Base-by-base conservation (phyloP, 2,113 vertebrate genomes). In the chimpanzee (Pan troglodytes) region DNA sequence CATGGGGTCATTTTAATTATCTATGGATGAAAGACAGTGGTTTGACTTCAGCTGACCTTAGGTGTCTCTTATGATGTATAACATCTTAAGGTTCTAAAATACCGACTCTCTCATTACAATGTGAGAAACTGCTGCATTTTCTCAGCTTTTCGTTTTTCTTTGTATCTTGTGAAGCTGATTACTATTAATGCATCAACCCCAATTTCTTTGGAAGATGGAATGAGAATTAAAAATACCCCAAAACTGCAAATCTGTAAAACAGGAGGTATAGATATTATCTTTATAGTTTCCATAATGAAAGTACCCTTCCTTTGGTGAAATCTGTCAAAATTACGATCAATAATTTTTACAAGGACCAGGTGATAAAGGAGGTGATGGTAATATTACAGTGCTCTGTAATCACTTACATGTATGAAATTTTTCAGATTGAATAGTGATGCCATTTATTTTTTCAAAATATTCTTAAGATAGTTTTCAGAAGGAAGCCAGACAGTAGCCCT, bases 1-100 rank as follows among this genome's bases (percentile, higher is more conserved):
- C 52, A 89, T 7, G 87, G 61, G 40, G 79, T 96, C 87, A 97
- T 97, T 98, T 97, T 94, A 97, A 43, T 97, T 93, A 96, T 91
- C 72, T 16, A 30, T 17, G 73, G 88, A 94, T 96, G 55, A 97
- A 98, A 98, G 50, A 17, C 14, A 40, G 45, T 87, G 14, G n/a
- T 94, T 98, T 48, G 30, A 97, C 52, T 96, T 57, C 32, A 90
- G 8, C 52, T 92, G 57, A 96, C 1, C 85, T 92, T 93, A 87
- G 79, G 12, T 88, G 5, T 96, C 95, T 96, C 88, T 95, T 97
- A 97, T 23, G 83, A 50, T 95, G 78, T 25, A 92, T 67, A 57
- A 97, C 12, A 73, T 93, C 50, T 88, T 95, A 88, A 57, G 30
- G 43, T 97, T 90, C 83, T 91, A 87, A 97, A 93, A 97, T 89